phyloP scores from a whole-genome alignment of 1,140 invertebrate genomes.

The Drosophila bocki region DNA sequence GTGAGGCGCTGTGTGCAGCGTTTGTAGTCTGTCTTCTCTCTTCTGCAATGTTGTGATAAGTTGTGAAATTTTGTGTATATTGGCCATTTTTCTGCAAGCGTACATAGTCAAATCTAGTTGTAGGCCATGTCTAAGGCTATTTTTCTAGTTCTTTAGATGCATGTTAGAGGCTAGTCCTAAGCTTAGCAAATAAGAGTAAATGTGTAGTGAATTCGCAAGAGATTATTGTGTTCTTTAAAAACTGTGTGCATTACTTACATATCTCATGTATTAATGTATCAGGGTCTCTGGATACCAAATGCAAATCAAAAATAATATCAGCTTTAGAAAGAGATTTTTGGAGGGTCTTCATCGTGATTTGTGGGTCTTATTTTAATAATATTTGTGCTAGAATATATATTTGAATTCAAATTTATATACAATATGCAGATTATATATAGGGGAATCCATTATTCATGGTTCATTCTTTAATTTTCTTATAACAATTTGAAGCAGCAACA shows the following conservation, averaged over 20 bases:
- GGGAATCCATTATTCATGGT: not conserved
- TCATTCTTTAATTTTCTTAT: not conserved
- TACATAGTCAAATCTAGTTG: conserved; percentile 50
- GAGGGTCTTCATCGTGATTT: not conserved
- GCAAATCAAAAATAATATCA: not conserved
- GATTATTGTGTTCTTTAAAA: conserved; percentile 15
- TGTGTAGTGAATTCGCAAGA: conserved; percentile 27
- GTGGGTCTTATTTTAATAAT: not conserved
- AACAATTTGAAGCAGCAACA: no score
- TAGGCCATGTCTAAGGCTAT: conserved; percentile 34
- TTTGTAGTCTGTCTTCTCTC: conserved; percentile 48
- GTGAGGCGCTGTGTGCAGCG: conserved; percentile 77
- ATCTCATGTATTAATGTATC: not conserved
- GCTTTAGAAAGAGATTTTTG: not conserved
- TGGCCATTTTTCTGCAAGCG: conserved; percentile 62
- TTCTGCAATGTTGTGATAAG: conserved; percentile 71
- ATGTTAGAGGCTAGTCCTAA: conserved; percentile 55
- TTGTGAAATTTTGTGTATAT: conserved; percentile 54
- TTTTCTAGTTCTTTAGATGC: conserved; percentile 49
- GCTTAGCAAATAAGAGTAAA: conserved; percentile 18
- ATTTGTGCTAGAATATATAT: not conserved
- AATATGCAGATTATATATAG: not conserved
- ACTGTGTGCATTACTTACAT: conserved; percentile 5
- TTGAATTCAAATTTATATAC: not conserved
- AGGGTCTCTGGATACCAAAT: not conserved